A percentile compares a stretch with the other conserved stretches of the same genome.
These are phyloP conservation scores for Betta splendens DNA, from an alignment of 2,797 vertebrate genomes.

Conservation along the genomic window DNA sequence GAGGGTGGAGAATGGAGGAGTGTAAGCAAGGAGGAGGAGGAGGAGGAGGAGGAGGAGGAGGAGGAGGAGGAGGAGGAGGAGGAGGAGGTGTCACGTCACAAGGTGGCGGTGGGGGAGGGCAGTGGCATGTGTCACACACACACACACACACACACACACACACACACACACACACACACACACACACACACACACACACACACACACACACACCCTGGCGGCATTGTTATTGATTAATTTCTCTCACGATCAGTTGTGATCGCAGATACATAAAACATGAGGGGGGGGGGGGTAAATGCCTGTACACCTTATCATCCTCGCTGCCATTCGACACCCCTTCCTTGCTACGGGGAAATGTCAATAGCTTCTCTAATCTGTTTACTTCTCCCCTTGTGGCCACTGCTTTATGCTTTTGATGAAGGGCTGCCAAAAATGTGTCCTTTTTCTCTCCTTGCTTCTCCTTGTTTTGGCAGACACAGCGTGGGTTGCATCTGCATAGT, in stretches of 20 bases:
- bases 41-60: slow-evolving; percentile 12
- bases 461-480: slow-evolving; percentile 50
- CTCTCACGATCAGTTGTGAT: slow-evolving; percentile 82
- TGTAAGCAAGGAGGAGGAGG: slow-evolving; percentile 38
- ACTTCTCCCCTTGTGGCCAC: slow-evolving; percentile 78
- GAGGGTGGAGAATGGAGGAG: slow-evolving; percentile 59
- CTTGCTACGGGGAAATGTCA: slow-evolving; percentile 81
- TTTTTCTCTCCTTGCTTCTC: slow-evolving; percentile 69
- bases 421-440: slow-evolving; percentile 77
- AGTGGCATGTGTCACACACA: slow-evolving; percentile 73
- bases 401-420: slow-evolving; percentile 79
- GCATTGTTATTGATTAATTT: slow-evolving; percentile 85
- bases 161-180: slow-evolving; percentile 69
- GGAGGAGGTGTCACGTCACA: slow-evolving; percentile 5
- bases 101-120: slow-evolving; percentile 53
- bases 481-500: slow-evolving; percentile 44
- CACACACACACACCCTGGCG: slow-evolving; percentile 66
- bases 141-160: slow-evolving; percentile 68
- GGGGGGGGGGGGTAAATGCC: slow-evolving; percentile 71
- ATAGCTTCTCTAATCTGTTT: slow-evolving; percentile 85
- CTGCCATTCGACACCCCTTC: slow-evolving; percentile 66
- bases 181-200: slow-evolving; percentile 68
- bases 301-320: slow-evolving; percentile 76
- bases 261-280: slow-evolving; percentile 85
- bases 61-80: slow-evolving; percentile 12